These are phyloP conservation scores for Cryptus armator DNA, from an alignment of 2,888 invertebrate genomes.

Conservation along the genomic window DNA sequence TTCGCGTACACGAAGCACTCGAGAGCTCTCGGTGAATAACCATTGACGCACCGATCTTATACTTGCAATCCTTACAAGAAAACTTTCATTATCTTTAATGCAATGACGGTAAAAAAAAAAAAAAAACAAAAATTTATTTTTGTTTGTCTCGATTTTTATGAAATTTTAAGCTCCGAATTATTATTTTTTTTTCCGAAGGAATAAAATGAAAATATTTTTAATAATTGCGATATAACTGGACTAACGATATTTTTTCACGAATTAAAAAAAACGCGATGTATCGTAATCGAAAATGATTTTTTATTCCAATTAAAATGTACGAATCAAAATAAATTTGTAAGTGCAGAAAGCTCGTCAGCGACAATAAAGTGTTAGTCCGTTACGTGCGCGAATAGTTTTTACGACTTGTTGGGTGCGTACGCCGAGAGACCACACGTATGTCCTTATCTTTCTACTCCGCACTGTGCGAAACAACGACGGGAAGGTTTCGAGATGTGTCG, in stretches of 20 bases:
- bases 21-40: background rate
- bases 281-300: background rate
- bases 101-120: no score
- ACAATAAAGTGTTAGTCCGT: background rate
- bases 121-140: no score
- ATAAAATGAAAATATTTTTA: no score
- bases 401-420: conserved; percentile 17
- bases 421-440: conserved; percentile 11
- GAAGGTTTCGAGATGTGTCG: conserved; percentile 58
- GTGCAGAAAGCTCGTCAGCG: background rate
- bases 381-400: conserved; percentile 8
- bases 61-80: background rate
- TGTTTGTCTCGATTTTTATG: no score
- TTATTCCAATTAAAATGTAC: background rate
- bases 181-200: no score
- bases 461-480: conserved; percentile 18
- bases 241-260: no score
- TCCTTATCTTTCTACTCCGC: conserved; percentile 6
- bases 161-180: no score
- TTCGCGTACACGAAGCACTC: background rate
- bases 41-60: background rate
- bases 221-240: no score
- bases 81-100: background rate
- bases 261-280: no score
- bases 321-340: conserved; percentile 4